phyloP scores from a whole-genome alignment of 2,113 vertebrate species.

The Scomber japonicus region DNA sequence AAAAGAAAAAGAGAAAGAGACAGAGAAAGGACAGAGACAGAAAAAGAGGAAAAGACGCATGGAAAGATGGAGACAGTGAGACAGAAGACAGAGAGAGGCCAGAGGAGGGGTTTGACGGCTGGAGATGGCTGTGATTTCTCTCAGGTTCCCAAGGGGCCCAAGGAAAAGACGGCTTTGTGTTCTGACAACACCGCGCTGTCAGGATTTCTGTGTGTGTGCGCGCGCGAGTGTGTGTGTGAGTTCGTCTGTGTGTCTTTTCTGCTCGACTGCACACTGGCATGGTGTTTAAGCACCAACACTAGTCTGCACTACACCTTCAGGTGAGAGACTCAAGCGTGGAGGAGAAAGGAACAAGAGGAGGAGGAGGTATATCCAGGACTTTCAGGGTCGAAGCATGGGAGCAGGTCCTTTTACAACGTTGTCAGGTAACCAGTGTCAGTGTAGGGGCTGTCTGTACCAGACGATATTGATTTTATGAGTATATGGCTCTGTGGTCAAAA shows the following conservation, averaged over 20 bases:
- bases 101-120: conserved; percentile 71
- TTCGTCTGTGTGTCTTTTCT: conserved; percentile 72
- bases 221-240: conserved; percentile 8
- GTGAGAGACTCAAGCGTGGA: conserved; percentile 75
- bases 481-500: background rate
- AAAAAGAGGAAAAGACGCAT: background rate
- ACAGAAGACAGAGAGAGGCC: conserved; percentile 46
- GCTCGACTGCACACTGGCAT: conserved; percentile 77
- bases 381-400: conserved; percentile 37
- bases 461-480: conserved; percentile 42
- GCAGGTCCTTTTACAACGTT: conserved; percentile 4
- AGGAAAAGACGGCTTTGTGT: conserved; percentile 84
- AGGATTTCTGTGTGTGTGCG: conserved; percentile 58
- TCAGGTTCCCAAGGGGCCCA: conserved; percentile 81
- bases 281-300: conserved; percentile 79
- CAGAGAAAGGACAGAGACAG: background rate
- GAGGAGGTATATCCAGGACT: conserved; percentile 31
- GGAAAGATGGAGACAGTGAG: conserved; percentile 18
- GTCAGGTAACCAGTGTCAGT: conserved; percentile 36
- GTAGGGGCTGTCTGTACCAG: conserved; percentile 14
- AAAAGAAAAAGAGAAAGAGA: background rate
- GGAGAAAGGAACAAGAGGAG: conserved; percentile 28
- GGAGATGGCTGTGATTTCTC: conserved; percentile 83
- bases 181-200: conserved; percentile 80
- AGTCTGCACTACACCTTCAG: conserved; percentile 73